phyloP scores from a whole-genome alignment of 2,797 vertebrate genomes.

The Urosaurus nigricauda region DNA sequence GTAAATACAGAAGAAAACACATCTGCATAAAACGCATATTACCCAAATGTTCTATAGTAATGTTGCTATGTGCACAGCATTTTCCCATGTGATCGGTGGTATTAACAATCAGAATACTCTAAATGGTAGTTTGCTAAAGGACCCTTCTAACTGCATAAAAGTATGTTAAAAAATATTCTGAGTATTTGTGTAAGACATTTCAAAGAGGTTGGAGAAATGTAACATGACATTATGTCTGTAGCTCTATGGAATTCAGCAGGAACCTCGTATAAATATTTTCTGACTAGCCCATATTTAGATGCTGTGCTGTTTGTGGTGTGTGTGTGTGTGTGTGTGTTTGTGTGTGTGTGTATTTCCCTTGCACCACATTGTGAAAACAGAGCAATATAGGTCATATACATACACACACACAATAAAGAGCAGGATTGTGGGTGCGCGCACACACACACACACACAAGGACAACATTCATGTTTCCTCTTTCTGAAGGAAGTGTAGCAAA shows the following conservation, averaged over 20 bases:
- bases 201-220: neutral
- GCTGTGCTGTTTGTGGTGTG: neutral
- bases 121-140: neutral
- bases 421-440: too few relatives aligned
- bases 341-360: neutral
- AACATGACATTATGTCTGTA: neutral
- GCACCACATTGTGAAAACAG: neutral
- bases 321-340: neutral
- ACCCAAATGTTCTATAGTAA: neutral
- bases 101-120: too few relatives aligned
- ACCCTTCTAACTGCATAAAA: neutral
- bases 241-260: neutral
- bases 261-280: neutral
- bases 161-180: neutral
- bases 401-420: neutral
- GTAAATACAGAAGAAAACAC: neutral
- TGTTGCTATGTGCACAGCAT: neutral
- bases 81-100: too few relatives aligned
- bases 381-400: too few relatives aligned
- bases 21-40: neutral
- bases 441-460: neutral
- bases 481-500: neutral
- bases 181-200: neutral
- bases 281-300: conserved; percentile 12
- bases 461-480: neutral